Percentiles rank a stretch among this genome's conserved stretches.
phyloP scores from a whole-genome alignment of 2,888 invertebrate genomes.

The Trachelus tabidus region DNA sequence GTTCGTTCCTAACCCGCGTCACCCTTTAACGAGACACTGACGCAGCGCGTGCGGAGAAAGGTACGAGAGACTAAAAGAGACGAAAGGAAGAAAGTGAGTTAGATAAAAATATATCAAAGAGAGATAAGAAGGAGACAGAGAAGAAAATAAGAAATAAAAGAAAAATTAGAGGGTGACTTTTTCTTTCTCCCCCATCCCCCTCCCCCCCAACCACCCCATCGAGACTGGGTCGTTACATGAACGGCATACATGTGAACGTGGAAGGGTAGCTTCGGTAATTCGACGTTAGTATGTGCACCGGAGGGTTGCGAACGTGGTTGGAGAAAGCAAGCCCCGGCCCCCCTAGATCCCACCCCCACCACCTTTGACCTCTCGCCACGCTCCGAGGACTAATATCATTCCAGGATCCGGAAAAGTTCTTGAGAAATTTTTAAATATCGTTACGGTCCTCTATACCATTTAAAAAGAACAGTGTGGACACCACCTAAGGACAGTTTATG shows the following conservation, averaged over 20 bases:
- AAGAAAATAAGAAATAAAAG: no score
- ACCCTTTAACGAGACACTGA: constrained; percentile 44
- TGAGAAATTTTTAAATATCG: neutral
- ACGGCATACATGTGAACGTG: neutral
- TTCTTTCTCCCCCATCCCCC: no score
- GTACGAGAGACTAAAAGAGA: no score
- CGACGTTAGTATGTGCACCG: constrained; percentile 45
- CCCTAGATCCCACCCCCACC: neutral
- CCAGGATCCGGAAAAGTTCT: neutral
- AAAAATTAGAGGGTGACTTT: no score
- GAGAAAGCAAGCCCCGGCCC: constrained; percentile 24
- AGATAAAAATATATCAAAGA: no score
- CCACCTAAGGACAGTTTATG: neutral
- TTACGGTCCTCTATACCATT: neutral
- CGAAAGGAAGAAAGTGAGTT: no score
- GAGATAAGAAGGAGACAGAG: no score
- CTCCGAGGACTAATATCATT: neutral
- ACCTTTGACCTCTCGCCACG: neutral
- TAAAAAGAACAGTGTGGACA: neutral
- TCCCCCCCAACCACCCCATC: no score
- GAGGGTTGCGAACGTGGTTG: constrained; percentile 39
- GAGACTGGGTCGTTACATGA: neutral
- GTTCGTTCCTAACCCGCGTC: no score
- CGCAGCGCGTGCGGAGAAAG: constrained; percentile 24
- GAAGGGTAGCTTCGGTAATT: constrained; percentile 34